Base-by-base conservation (phyloP, 2,797 vertebrate genomes). In the Acipenser ruthenus region DNA sequence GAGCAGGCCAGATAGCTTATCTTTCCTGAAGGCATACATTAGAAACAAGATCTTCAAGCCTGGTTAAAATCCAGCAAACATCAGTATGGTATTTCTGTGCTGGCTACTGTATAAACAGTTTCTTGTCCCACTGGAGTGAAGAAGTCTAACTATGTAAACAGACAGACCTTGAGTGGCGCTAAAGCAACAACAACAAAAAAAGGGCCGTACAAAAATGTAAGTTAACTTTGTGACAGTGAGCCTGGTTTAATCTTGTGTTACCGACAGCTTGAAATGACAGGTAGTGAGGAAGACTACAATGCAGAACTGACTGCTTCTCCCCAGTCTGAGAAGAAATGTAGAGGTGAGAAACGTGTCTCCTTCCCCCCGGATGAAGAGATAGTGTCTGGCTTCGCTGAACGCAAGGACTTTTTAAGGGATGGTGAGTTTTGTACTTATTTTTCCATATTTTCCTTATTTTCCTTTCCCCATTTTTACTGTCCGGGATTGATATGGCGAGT, bases 331-430 rank as follows among this genome's bases (percentile, higher is more conserved):
- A 85, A 74, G 67, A 84, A 74, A 65, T 66, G 64, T 11, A 81
- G 80, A 76, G 72, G 65, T 61, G 79, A 68, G 50, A 90, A 88
- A 70, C 87, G 49, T 52, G 89, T 91, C 70, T 85, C 85, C n/a
- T 91, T 91, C 69, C 86, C 88, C 10, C 83, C 87, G 0, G 89
- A 88, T 56, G 87, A 84, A 52, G 74, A 86, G 62, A 87, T 91
- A 10, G 87, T 89, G 49, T 89, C 86, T 0, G 79, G 82, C 51
- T 87, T 87, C 71, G 81, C 83, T 7, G 88, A 89, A 65, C 74
- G 67, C 76, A 73, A 69, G 61, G 69, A 78, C 52, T 10, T 66
- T 7, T 71, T 60, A 52, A 75, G 62, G 56, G 63, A 68, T 37
- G 84, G 88, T 90, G 69, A 85, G 86, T 65, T 69, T 37, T 37